Conservation (phyloP, 2,888 invertebrate genomes). For the Pardosa pseudoannulata region DNA sequence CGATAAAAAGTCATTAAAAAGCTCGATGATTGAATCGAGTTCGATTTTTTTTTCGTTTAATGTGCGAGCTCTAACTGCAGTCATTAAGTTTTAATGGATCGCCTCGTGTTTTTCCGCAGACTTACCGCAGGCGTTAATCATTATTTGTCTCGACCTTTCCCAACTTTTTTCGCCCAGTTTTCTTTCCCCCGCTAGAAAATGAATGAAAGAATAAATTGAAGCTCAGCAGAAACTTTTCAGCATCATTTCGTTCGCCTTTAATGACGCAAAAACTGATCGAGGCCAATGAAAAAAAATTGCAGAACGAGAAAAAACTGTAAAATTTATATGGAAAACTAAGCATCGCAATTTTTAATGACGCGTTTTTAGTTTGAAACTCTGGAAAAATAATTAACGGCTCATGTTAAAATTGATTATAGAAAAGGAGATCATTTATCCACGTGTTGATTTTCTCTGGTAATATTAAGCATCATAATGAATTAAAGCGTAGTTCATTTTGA, state of each 20-base stretch:
- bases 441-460: constrained; percentile 18
- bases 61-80: constrained; percentile 35
- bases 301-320: constrained; percentile 32
- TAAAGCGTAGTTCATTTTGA: not conserved
- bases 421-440: constrained; percentile 42
- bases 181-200: constrained; percentile 46
- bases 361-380: constrained; percentile 35
- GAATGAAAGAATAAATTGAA: constrained; percentile 70
- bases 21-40: constrained; percentile 56
- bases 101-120: constrained; percentile 55
- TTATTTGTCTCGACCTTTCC: constrained; percentile 68
- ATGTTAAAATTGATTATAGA: constrained; percentile 30
- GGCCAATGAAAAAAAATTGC: constrained; percentile 61
- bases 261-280: constrained; percentile 71
- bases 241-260: constrained; percentile 67
- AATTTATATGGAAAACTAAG: constrained; percentile 49
- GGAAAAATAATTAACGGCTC: constrained; percentile 59
- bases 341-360: constrained; percentile 58
- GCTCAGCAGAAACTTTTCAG: constrained; percentile 71
- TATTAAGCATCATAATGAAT: constrained; percentile 8
- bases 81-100: constrained; percentile 71
- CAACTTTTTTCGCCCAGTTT: constrained; percentile 28
- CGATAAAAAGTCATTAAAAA: constrained; percentile 63
- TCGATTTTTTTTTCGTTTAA: constrained; percentile 41
- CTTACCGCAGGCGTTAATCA: constrained; percentile 67